These are phyloP conservation scores for Hoplodrina blanda DNA, from an alignment of 2,888 invertebrate species.

Conservation along the genomic window DNA sequence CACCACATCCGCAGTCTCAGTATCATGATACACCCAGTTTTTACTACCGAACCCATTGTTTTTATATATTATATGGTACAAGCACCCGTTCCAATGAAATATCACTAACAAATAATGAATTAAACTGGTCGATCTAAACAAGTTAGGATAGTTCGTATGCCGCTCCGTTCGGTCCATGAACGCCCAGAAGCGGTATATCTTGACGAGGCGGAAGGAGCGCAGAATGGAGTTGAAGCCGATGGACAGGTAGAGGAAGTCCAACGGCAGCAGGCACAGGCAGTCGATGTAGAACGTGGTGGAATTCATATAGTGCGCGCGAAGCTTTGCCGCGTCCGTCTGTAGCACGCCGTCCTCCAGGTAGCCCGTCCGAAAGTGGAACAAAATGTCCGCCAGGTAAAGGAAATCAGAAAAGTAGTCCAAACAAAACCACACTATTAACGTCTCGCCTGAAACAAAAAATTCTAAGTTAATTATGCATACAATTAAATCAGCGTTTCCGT, in stretches of 20 bases:
- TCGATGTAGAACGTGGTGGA: conserved; percentile 99
- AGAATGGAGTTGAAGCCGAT: conserved; percentile 99
- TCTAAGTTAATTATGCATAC: conserved; percentile 9
- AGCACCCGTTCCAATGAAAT: conserved; percentile 99
- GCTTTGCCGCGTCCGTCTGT: conserved; percentile 98
- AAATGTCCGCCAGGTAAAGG: conserved; percentile 98
- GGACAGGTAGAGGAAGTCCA: conserved; percentile 99
- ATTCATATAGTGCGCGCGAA: conserved; percentile 99
- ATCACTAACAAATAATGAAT: conserved; percentile 99
- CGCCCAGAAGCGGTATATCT: conserved; percentile 99
- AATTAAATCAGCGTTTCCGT: neutral
- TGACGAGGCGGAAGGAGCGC: conserved; percentile 98
- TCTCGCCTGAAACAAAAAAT: conserved; percentile 92
- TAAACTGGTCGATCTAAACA: conserved; percentile 97
- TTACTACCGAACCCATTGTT: conserved; percentile 98
- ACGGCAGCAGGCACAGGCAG: conserved; percentile 98
- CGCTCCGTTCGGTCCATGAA: conserved; percentile 99
- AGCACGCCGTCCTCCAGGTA: conserved; percentile 99
- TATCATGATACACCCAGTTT: conserved; percentile 97
- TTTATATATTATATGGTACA: conserved; percentile 99
- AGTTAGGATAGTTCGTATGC: conserved; percentile 99
- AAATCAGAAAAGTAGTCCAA: conserved; percentile 99
- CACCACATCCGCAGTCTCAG: conserved; percentile 96
- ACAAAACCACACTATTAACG: conserved; percentile 98
- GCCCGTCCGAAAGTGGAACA: conserved; percentile 99